Evolutionary conservation across 2,797 vertebrate species (phyloP).

Genomic region (Sitta carolinensis): DNA sequence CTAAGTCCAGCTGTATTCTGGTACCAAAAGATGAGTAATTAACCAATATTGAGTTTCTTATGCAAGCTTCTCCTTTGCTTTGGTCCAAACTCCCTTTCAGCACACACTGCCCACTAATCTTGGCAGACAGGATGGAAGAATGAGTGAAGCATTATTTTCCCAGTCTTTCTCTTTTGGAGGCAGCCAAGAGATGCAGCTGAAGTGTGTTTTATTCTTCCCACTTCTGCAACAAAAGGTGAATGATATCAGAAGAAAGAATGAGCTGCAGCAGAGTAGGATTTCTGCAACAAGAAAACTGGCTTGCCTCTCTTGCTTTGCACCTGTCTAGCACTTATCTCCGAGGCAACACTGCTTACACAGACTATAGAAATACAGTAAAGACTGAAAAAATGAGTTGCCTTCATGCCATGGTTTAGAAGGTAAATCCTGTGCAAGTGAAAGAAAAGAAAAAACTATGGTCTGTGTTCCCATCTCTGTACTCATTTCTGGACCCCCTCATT

Average conservation of each 20-base stretch:
- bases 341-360: not conserved
- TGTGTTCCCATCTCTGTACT: not conserved
- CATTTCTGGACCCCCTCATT: not conserved
- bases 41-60: not conserved
- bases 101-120: fast-evolving
- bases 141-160: not conserved
- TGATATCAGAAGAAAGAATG: not conserved
- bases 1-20: not conserved
- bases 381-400: not conserved
- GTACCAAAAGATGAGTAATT: not conserved
- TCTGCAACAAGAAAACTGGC: not conserved
- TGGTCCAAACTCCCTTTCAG: not conserved
- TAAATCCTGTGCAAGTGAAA: not conserved
- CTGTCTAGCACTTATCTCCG: not conserved
- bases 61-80: not conserved
- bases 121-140: not conserved
- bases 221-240: not conserved
- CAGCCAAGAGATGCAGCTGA: not conserved
- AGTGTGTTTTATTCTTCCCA: not conserved
- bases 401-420: not conserved
- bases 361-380: not conserved
- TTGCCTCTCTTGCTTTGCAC: not conserved
- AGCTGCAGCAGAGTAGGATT: not conserved
- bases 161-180: not conserved
- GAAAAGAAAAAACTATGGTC: not conserved